Evolutionary conservation across 2,888 invertebrate genomes (phyloP), one percentile per base, ranked within the genome.

Genomic region (Ptilodon capucinus): DNA sequence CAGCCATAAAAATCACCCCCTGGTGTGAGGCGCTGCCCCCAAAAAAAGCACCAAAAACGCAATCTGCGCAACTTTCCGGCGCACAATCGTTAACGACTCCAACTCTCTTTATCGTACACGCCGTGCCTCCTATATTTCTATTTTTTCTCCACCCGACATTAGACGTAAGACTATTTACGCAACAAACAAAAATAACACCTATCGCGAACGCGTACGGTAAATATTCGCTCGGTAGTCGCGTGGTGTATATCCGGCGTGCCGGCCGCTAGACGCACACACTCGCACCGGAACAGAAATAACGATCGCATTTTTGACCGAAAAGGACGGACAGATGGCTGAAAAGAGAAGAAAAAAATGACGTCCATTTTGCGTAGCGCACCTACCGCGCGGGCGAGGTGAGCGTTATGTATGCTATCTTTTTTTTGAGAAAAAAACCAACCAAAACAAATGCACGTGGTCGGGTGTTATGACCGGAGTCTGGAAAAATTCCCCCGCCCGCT

Each of bases 21-120:
- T 86, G 90, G 90, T 88, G 82, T 88, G 90, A 89, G 90, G 90
- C 71, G 84, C 71, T 88, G 86, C 89, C 91, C 89, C 89, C 89
- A 91, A 91, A 91, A 91, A 91, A 91, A 91, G 87, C 90, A 90
- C 91, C 91, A 91, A 91, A 91, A 91, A 91, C 91, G 86, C 85
- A 88, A 90, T 89, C 91, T 91, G 91, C 91, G 91, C 91, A 91
- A 91, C 91, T 91, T 91, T 84, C 89, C 91, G 85, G 91, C 91
- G 91, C 91, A 91, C 90, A 91, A 91, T 91, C 91, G 91, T 91
- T 91, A 91, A 89, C 90, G 87, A 90, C 87, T 88, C 85, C 85
- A 80, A 86, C 86, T 89, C 91, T 91, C 90, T 91, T 90, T 91
- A 91, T 89, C 90, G 86, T 89, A 78, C 85, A 82, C 82, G 83